A percentile compares a stretch with the other conserved stretches of the same genome.
Evolutionary conservation across 2,888 invertebrate species (phyloP).

Genomic region (Cetonia aurata): DNA sequence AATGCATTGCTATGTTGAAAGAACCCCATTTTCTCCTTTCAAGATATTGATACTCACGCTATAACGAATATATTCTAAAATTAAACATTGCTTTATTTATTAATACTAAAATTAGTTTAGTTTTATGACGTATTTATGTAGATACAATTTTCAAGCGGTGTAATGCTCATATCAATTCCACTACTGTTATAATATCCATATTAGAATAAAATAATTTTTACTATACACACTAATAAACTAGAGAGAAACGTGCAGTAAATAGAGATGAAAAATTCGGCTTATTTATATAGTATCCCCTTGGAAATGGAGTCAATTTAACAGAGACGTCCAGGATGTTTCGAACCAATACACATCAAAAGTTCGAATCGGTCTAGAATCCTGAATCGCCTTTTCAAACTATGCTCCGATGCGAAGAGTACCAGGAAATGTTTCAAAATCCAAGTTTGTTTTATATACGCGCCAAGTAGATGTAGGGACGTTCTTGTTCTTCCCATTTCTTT

Average conservation of each 20-base stretch:
- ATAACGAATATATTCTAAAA: too few relatives aligned
- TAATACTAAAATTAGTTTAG: too few relatives aligned
- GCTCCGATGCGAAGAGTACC: slow-evolving; percentile 55
- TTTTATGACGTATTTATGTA: too few relatives aligned
- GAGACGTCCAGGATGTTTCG: slow-evolving; percentile 58
- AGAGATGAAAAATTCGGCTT: slow-evolving; percentile 52
- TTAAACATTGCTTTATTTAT: too few relatives aligned
- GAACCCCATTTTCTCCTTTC: too few relatives aligned
- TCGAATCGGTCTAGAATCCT: slow-evolving; percentile 54
- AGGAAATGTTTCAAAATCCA: slow-evolving; percentile 57
- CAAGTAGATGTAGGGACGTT: slow-evolving; percentile 1
- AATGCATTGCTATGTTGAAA: too few relatives aligned
- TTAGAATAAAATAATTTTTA: slow-evolving; percentile 43
- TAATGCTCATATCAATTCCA: too few relatives aligned
- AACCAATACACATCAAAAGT: slow-evolving; percentile 61
- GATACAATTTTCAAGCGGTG: too few relatives aligned
- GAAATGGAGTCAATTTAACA: slow-evolving; percentile 57
- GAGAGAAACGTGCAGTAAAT: background rate
- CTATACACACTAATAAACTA: background rate
- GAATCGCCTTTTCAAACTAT: slow-evolving; percentile 59
- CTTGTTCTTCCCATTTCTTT: slow-evolving; percentile 29
- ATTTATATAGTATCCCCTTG: slow-evolving; percentile 56
- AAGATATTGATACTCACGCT: too few relatives aligned
- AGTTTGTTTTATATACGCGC: slow-evolving; percentile 54
- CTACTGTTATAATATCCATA: too few relatives aligned